phyloP scores from a whole-genome alignment of 2,113 vertebrate genomes.

The Carettochelys insculpta region DNA sequence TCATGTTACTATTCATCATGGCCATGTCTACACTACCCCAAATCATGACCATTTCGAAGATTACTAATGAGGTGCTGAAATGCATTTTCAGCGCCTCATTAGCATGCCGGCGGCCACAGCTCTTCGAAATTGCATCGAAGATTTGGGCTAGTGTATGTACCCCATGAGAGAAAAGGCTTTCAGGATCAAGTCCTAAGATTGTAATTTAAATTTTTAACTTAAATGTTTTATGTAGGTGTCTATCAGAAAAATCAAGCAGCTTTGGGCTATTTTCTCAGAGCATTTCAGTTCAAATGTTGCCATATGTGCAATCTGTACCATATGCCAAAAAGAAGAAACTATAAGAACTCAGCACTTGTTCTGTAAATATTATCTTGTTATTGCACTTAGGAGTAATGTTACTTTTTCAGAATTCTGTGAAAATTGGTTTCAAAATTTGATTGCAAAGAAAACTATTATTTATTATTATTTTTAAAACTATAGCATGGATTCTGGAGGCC shows the following conservation, averaged over 20 bases:
- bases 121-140: too few relatives aligned
- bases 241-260: background rate
- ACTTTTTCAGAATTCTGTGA: background rate
- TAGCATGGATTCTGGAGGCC: accelerated
- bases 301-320: background rate
- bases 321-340: background rate
- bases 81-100: too few relatives aligned
- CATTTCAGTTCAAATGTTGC: background rate
- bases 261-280: background rate
- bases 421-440: background rate
- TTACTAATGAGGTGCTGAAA: too few relatives aligned
- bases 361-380: background rate
- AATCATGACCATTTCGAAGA: too few relatives aligned
- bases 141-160: too few relatives aligned
- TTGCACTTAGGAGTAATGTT: background rate
- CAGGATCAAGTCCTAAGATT: background rate
- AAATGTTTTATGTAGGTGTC: background rate
- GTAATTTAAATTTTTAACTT: background rate
- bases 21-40: too few relatives aligned
- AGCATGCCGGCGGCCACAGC: too few relatives aligned
- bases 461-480: background rate
- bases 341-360: background rate
- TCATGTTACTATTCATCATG: too few relatives aligned
- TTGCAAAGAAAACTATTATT: background rate
- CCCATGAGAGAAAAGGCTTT: background rate